Evolutionary conservation across 2,113 vertebrate species (phyloP).

Genomic region (Equus przewalskii): DNA sequence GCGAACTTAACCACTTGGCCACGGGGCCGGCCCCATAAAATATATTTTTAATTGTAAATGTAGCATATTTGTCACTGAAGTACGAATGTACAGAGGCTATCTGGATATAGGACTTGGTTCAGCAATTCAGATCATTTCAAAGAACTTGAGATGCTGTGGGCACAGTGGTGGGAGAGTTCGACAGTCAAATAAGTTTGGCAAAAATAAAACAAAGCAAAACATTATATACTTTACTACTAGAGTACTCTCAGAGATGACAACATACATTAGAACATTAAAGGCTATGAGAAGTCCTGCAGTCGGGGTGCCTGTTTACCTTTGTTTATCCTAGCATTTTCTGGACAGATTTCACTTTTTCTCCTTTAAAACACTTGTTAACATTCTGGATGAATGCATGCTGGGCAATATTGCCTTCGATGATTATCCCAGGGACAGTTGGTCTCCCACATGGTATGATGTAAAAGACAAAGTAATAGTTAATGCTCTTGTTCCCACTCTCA

Average conservation of each 20-base stretch:
- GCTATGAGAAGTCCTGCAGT: neutral
- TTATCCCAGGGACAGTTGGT: neutral
- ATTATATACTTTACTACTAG: neutral
- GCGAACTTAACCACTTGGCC: too few relatives aligned
- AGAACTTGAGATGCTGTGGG: neutral
- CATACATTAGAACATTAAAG: constrained; percentile 35
- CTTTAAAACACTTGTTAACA: neutral
- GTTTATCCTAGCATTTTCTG: constrained; percentile 19
- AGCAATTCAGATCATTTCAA: constrained; percentile 27
- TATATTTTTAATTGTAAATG: constrained; percentile 48
- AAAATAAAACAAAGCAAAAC: neutral
- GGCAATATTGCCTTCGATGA: neutral
- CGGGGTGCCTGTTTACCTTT: neutral
- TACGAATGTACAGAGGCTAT: neutral
- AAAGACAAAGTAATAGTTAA: constrained; percentile 26
- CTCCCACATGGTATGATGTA: neutral
- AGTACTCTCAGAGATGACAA: constrained; percentile 36
- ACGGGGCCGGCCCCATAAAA: neutral
- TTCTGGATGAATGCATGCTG: neutral
- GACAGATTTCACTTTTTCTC: neutral
- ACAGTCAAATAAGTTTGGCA: neutral
- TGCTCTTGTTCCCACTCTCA: neutral
- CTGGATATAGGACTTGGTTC: constrained; percentile 18
- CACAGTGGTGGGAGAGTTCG: neutral
- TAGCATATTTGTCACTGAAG: neutral